Evolutionary conservation across 2,888 invertebrate species (phyloP), one percentile per base, ranked within the genome.

Genomic region (Hypselothyrea guttata): DNA sequence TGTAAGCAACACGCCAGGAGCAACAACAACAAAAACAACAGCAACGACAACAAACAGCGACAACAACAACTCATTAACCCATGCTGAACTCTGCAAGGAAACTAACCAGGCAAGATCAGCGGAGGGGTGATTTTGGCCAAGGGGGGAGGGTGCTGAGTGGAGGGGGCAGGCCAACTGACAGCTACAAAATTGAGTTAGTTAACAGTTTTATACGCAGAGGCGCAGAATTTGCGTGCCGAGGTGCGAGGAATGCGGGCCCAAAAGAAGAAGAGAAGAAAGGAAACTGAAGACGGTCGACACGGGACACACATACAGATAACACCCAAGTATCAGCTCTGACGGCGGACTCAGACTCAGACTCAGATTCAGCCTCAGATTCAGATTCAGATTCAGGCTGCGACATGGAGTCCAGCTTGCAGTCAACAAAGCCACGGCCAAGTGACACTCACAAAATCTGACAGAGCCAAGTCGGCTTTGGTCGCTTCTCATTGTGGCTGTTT

Each of bases 151-250:
- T 16, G 22, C 3, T n/a, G 22, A 7, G 34, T 18, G 1, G 8
- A 7, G 33, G 11, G 42, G 9, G 44, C 38, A 48, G 48, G 57
- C 70, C 74, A 84, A 84, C 83, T 88, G 88, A 88, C 89, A 89
- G 88, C 88, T 86, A 88, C 88, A 88, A 89, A 88, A 88, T 88
- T 88, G 88, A 88, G 88, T 88, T 88, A 88, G 88, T 88, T 88
- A 89, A 89, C 89, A 88, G 89, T 88, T 88, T 88, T 88, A 88
- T 88, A 88, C 86, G 88, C 86, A 82, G 84, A 76, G 81, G 86
- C 85, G 86, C 83, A 85, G 79, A 85, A 87, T 87, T 87, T 56
- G 85, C 81, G 81, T 82, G 85, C 83, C 79, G 77, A 54, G 35
- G 40, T 27, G 51, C 62, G 46, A 46, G 73, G 73, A 73, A 73